Evolutionary conservation across 2,797 vertebrate genomes (phyloP), one percentile per base, ranked within the genome.

Genomic region (Ciconia nigra): DNA sequence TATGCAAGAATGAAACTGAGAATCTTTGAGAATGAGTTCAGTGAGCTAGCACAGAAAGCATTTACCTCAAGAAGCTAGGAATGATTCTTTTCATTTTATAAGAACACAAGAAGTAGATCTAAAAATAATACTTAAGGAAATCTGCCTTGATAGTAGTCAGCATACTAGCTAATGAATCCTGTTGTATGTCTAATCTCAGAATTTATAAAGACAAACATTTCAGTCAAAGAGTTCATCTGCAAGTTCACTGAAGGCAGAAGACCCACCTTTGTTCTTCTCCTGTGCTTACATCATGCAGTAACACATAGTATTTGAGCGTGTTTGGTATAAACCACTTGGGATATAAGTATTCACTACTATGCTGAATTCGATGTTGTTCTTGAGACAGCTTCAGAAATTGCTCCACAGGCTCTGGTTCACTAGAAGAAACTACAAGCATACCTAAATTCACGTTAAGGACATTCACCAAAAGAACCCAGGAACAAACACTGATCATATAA

Each of bases 321-420:
- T 99, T 99, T 93, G 99, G 99, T 96, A 99, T 99, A 96, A 99
- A 99, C 99, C 99, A 99, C 83, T 99, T 99, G 46, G 99, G 99
- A 96, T 98, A 98, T 5, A 98, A 98, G 98, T 98, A 99, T 74
- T 99, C 99, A 95, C 97, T 99, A 70, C 99, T 99, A 97, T 99
- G 99, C 96, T 99, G 99, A 97, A 99, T 98, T 95, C 99, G 98
- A 98, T 99, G 99, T 84, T 99, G 99, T 77, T 99, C 99, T 97
- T 99, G 99, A 28, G 99, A 99, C 72, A 99, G 98, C 96, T 99
- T 99, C 89, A 99, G 98, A 91, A 99, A 99, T 95, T 99, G 99
- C 85, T 99, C 99, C 97, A 99, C 98, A 46, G 99, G 99, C 54
- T 98, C 98, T 7, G 98, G 90, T 95, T 99, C 99, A 83, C 98